Evolutionary conservation across 2,113 vertebrate genomes (phyloP), one percentile per base, ranked within the genome.

Genomic region (Indicator maculatus): DNA sequence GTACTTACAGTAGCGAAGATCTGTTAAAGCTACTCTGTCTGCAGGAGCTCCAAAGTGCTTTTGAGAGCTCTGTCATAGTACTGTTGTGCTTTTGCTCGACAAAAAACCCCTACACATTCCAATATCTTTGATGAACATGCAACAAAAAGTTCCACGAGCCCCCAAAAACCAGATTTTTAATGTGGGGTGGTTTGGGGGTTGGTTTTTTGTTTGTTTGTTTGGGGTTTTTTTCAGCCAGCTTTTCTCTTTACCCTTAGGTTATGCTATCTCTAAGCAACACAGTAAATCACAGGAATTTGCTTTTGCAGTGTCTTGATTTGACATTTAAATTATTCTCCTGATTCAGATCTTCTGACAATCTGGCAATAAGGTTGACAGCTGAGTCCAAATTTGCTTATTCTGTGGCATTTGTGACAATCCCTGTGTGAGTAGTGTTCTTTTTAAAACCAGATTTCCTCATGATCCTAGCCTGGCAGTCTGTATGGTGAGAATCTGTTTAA

Each of bases 321-420:
- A 95, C 91, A 95, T 96, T 96, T 96, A 96, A 96, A 91, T 95
- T 95, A 90, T 93, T 89, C 83, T 97, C 73, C 73, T 75, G 80
- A 96, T 94, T 96, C 91, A 93, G 88, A 81, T 91, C 61, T 88
- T 84, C 88, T 95, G 96, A 90, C 92, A 95, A 90, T 95, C 88
- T 94, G 91, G 90, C 80, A 86, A 90, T 90, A 72, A 80, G 76
- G 79, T 88, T 95, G 95, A 90, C 90, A 91, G 76, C 81, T 81
- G 73, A 95, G 79, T 90, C 96, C 90, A 94, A 78, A 83, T 86
- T 90, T 96, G 83, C 76, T 94, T 91, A 72, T 91, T 95, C 80
- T 88, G 76, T 95, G 88, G 76, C 92, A 88, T 96, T 93, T 96
- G 70, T 93, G 88, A 95, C 88, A 94, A 86, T 86, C 24, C 66